Conservation (phyloP, 2,888 invertebrate genomes). For the Lepidocyrtoides sp. region DNA sequence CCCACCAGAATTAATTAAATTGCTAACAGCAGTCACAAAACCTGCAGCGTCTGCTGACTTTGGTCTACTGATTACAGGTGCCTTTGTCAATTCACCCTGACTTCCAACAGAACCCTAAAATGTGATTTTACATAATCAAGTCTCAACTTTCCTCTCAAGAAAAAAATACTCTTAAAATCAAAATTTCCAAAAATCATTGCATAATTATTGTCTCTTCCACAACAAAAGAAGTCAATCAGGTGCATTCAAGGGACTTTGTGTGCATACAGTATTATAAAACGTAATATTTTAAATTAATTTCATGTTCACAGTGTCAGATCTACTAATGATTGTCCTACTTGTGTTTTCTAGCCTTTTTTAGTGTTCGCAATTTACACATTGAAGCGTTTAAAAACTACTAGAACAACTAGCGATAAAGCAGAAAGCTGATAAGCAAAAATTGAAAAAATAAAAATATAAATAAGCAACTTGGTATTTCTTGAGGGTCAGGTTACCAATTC, state of each 20-base stretch:
- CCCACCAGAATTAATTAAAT: constrained; percentile 46
- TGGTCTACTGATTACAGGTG: background rate
- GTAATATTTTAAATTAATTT: background rate
- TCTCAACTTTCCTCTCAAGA: too few species aligned
- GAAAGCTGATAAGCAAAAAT: constrained; percentile 47
- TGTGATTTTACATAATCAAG: background rate
- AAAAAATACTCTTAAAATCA: background rate
- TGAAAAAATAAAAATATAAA: constrained; percentile 35
- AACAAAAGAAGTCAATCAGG: constrained; percentile 45
- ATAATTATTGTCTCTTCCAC: constrained; percentile 8
- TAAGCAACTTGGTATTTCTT: constrained; percentile 48
- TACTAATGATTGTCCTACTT: background rate
- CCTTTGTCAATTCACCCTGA: constrained; percentile 12
- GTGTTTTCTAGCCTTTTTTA: background rate
- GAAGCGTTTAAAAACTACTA: constrained; percentile 12
- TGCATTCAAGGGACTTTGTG: constrained; percentile 52
- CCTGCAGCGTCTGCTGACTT: constrained; percentile 69
- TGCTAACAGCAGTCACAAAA: constrained; percentile 75
- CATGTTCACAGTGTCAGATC: background rate
- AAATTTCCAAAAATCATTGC: constrained; percentile 20
- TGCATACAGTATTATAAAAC: constrained; percentile 10
- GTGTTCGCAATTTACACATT: background rate
- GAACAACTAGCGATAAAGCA: background rate
- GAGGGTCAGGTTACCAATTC: constrained; percentile 75
- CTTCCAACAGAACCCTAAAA: constrained; percentile 37